Percentiles rank a stretch among this genome's conserved stretches.
These are phyloP conservation scores for Pygoscelis antarcticus DNA, from an alignment of 2,113 vertebrate species.

Conservation along the genomic window DNA sequence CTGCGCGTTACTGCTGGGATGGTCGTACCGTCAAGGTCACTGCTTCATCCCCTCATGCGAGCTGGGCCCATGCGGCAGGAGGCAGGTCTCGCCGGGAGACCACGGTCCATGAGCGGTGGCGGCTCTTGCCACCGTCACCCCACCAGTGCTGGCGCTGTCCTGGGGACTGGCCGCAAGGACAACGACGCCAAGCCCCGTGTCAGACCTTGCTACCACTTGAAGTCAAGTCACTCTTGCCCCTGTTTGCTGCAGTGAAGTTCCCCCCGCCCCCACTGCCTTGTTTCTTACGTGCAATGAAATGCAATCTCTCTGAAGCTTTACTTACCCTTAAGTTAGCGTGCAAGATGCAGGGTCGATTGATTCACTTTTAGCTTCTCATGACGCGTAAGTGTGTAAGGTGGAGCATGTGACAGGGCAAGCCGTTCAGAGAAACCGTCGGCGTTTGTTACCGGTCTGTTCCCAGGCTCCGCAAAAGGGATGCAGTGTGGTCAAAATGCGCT, in stretches of 20 bases:
- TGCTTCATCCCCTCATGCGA: fast-evolving
- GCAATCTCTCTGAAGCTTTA: background rate
- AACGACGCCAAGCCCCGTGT: background rate
- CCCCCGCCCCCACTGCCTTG: background rate
- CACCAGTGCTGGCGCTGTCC: background rate
- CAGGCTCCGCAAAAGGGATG: background rate
- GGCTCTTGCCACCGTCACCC: background rate
- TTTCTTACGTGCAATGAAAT: background rate
- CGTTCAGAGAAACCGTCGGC: background rate
- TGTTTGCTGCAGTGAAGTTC: background rate
- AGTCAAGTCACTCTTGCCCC: background rate
- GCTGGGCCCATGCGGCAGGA: background rate
- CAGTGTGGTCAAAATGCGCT: background rate
- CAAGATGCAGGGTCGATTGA: background rate
- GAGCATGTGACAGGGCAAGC: background rate
- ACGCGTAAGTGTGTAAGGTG: background rate
- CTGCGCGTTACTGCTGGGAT: fast-evolving
- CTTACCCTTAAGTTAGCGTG: background rate
- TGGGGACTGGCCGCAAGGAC: background rate
- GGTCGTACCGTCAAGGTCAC: too few species aligned
- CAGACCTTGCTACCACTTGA: background rate
- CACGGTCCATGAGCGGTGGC: fast-evolving
- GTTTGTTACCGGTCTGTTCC: background rate
- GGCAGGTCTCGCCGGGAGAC: fast-evolving
- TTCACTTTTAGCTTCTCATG: background rate